phyloP scores from a whole-genome alignment of 2,797 vertebrate species.

The Squalus acanthias region DNA sequence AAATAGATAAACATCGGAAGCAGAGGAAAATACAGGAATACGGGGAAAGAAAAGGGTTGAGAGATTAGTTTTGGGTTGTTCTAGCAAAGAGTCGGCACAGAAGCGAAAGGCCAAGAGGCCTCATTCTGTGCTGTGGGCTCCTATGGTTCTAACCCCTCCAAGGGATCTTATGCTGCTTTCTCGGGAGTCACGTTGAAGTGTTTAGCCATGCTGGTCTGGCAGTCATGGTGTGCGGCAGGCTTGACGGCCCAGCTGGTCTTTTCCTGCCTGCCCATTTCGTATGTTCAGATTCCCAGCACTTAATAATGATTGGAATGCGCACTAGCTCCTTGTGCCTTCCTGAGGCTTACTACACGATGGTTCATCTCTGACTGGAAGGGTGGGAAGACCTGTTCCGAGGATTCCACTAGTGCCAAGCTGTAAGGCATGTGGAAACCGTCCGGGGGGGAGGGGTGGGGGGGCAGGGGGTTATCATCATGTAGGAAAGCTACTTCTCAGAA shows the following conservation, averaged over 20 bases:
- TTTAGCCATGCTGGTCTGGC: neutral
- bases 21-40: neutral
- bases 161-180: neutral
- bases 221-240: too few relatives aligned
- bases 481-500: neutral
- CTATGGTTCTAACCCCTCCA: neutral
- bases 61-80: neutral
- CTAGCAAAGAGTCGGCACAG: neutral
- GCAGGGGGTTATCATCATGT: neutral
- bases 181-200: neutral
- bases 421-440: neutral
- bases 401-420: neutral
- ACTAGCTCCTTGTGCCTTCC: neutral
- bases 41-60: neutral
- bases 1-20: neutral
- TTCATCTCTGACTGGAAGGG: neutral
- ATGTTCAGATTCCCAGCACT: neutral
- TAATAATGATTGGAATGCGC: neutral
- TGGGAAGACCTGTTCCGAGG: neutral
- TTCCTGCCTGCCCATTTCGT: neutral
- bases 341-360: neutral
- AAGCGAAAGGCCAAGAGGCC: neutral
- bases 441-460: too few relatives aligned
- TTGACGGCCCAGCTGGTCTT: neutral
- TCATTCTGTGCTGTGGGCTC: neutral